Base-by-base conservation (phyloP, 1,140 invertebrate genomes). In the Halesus radiatus region DNA sequence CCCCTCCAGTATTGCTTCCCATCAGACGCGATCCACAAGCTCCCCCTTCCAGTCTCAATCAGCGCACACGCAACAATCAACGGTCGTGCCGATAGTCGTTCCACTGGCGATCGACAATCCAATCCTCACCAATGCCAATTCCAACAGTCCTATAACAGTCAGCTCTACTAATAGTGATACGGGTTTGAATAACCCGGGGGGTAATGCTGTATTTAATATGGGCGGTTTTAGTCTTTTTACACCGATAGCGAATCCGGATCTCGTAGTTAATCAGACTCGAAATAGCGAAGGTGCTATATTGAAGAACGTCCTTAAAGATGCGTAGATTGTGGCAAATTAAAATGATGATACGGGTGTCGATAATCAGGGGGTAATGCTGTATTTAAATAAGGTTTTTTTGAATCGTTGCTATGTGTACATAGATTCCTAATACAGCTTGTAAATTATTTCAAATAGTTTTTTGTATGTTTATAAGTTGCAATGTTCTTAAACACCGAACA, bases 271-370 rank as follows among this genome's bases (percentile, higher is more conserved):
- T 37, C 88, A 89, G 68, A 88, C 86, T 0, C 85, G 89, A 23
- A 88, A 89, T 70, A 89, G 86, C 6, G 87, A 89, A 64, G 87
- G 89, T 4, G 86, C 89, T 13, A 90, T 89, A 50, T 78, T 89
- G 56, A 90, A 89, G 74, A 87, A 89, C 66, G 88, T 89, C n/a
- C 82, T 90, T 32, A 89, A 87, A 77, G 88, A 89, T 78, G 87
- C 88, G 26, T 79, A 79, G 50, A 29, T 52, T 26, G 7, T 56
- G 13, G 7, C 37, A 1, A 6, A 84, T 3, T 20, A 72, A 8
- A 52, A n/a, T n/a, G n/a, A 18, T 50, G 18, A 15, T 29, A 56
- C 26, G 23, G 16, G n/a, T 50, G 3, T 22, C 15, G 20, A 37
- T 45, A 32, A 32, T 23, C 7, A n/a, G 20, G 15, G 7, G 54